Percentiles rank a stretch among this genome's conserved stretches.
Conservation (phyloP, 1,140 invertebrate species). For the Phthorimaea operculella region DNA sequence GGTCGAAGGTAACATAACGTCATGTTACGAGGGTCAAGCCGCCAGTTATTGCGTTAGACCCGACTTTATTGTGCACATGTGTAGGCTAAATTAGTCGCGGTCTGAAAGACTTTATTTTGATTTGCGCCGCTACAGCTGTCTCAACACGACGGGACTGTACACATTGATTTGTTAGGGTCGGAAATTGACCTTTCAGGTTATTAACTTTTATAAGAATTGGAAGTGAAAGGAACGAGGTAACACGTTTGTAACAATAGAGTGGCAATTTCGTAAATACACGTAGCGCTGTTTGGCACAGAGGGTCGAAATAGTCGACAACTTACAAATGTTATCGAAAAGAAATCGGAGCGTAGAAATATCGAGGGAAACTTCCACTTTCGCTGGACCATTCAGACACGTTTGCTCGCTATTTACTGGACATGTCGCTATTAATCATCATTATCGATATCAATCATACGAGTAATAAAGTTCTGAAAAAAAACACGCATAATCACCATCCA, state of each 20-base stretch:
- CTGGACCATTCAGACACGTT: no score
- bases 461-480: no score
- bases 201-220: not conserved
- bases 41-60: conserved; percentile 48
- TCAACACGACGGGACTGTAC: not conserved
- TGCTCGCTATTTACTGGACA: no score
- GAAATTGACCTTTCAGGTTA: not conserved
- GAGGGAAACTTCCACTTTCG: no score
- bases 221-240: no score
- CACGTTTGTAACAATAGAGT: no score
- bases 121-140: conserved; percentile 8
- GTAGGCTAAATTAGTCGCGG: conserved; percentile 31
- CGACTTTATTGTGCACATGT: conserved; percentile 40
- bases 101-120: conserved; percentile 33
- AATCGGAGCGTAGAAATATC: no score
- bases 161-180: not conserved
- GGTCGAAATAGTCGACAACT: no score
- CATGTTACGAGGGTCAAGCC: conserved; percentile 53
- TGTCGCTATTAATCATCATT: conserved; percentile 1
- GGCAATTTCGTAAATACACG: no score
- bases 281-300: no score
- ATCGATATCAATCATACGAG: not conserved
- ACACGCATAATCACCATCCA: no score
- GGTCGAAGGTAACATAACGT: conserved; percentile 47
- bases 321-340: no score